These are phyloP conservation scores for Speoplatyrhinus poulsoni DNA, from an alignment of 2,113 vertebrate species.

Conservation along the genomic window DNA sequence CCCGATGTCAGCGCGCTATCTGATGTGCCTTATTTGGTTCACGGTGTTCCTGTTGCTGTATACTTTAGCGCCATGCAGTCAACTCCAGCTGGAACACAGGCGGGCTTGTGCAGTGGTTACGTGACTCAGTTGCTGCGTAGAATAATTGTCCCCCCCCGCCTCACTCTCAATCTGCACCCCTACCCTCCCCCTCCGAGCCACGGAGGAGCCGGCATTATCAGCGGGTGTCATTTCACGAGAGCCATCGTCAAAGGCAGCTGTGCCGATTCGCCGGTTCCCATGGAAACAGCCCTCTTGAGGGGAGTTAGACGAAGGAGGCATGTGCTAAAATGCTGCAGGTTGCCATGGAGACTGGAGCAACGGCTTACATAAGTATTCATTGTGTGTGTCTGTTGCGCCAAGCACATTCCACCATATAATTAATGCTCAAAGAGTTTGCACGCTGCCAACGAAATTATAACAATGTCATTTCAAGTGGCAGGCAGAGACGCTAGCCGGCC, in stretches of 20 bases:
- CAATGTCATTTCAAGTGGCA: constrained; percentile 70
- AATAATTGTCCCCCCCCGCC: constrained; percentile 13
- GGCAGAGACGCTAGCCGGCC: constrained; percentile 47
- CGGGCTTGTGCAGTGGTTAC: constrained; percentile 15
- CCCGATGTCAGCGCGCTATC: constrained; percentile 37
- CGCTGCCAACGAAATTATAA: constrained; percentile 65
- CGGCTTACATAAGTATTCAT: constrained; percentile 79
- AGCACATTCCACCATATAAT: constrained; percentile 69
- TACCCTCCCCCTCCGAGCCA: constrained; percentile 34
- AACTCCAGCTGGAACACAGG: constrained; percentile 28
- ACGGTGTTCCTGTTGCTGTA: constrained; percentile 27
- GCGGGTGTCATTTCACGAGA: constrained; percentile 66
- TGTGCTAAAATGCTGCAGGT: constrained; percentile 69
- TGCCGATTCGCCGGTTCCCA: constrained; percentile 65
- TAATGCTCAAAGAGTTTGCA: constrained; percentile 71
- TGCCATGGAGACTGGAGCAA: constrained; percentile 72
- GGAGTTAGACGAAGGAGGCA: constrained; percentile 58
- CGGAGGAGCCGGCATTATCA: constrained; percentile 53
- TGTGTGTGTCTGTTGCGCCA: constrained; percentile 54
- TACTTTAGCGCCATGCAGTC: constrained; percentile 43
- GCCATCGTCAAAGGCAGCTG: constrained; percentile 72
- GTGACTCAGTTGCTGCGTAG: constrained; percentile 36
- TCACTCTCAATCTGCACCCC: constrained; percentile 15
- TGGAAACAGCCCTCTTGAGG: constrained; percentile 77
- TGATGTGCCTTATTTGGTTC: constrained; percentile 31